These are phyloP conservation scores for Hydrolagus colliei DNA, from an alignment of 2,797 vertebrate genomes.

Conservation along the genomic window DNA sequence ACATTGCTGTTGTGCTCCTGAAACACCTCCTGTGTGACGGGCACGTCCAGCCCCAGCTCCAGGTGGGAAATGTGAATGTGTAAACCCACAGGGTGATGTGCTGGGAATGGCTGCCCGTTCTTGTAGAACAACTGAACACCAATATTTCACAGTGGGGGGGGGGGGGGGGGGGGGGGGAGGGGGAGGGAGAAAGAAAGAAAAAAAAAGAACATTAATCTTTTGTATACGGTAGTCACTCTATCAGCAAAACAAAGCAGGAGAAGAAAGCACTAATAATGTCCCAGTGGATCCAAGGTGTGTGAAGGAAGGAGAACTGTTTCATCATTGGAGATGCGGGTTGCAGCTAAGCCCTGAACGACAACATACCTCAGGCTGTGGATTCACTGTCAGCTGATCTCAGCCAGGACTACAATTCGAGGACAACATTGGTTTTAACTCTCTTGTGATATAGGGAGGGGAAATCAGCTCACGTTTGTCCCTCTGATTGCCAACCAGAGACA, in stretches of 20 bases:
- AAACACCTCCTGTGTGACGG: constrained; percentile 89
- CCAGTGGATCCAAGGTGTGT: no score
- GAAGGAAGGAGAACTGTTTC: no score
- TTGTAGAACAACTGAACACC: constrained; percentile 83
- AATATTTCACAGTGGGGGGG: constrained; percentile 26
- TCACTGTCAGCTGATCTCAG: no score
- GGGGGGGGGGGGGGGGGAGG: no score
- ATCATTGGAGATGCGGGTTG: no score
- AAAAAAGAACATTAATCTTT: background rate
- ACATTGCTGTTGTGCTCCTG: constrained; percentile 87
- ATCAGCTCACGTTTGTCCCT: no score
- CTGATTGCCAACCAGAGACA: no score
- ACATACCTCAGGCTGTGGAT: no score
- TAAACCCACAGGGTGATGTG: constrained; percentile 79
- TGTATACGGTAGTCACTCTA: background rate
- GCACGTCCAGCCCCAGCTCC: constrained; percentile 89
- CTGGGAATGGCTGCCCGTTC: constrained; percentile 91
- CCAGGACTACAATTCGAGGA: no score
- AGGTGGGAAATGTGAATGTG: constrained; percentile 90
- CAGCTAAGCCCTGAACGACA: no score
- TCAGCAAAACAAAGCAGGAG: constrained; percentile 12
- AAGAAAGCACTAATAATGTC: constrained; percentile 33
- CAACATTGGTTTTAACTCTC: no score
- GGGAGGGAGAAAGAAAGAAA: background rate
- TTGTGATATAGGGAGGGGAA: no score